These are phyloP conservation scores for Enteromius thamalakanensis DNA, from an alignment of 2,797 vertebrate species.

Conservation along the genomic window DNA sequence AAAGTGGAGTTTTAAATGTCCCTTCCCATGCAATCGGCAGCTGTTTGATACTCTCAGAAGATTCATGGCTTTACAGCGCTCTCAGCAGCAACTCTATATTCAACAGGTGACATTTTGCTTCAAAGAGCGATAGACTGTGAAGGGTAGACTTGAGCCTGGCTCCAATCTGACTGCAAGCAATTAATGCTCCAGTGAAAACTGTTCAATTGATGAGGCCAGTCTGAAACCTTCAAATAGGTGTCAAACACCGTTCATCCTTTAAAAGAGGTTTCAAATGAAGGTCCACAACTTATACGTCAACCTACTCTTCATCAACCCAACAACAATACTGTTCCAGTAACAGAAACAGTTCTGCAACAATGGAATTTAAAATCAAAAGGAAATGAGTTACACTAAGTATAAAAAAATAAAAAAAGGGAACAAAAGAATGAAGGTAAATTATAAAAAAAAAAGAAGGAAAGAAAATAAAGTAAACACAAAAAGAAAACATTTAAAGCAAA, in stretches of 20 bases:
- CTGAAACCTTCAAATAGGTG: background rate
- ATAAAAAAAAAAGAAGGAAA: too few relatives aligned
- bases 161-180: slow-evolving; percentile 13
- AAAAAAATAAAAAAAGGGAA: background rate
- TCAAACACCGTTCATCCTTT: background rate
- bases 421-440: background rate
- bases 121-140: slow-evolving; percentile 23
- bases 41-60: background rate
- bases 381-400: background rate
- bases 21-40: background rate
- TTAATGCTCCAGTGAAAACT: background rate
- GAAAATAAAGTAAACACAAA: background rate
- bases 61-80: slow-evolving; percentile 18
- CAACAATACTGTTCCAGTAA: background rate
- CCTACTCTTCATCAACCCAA: too few relatives aligned
- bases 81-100: slow-evolving; percentile 23
- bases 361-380: background rate
- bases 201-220: background rate
- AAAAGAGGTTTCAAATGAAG: background rate
- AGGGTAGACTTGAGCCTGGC: background rate
- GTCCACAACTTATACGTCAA: background rate
- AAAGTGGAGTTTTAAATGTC: slow-evolving; percentile 46
- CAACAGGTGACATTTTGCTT: slow-evolving; percentile 57
- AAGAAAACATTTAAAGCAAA: background rate
- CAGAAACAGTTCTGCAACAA: background rate